Evolutionary conservation across 2,888 invertebrate genomes (phyloP).

Genomic region (Caenorhabditis imperialis): DNA sequence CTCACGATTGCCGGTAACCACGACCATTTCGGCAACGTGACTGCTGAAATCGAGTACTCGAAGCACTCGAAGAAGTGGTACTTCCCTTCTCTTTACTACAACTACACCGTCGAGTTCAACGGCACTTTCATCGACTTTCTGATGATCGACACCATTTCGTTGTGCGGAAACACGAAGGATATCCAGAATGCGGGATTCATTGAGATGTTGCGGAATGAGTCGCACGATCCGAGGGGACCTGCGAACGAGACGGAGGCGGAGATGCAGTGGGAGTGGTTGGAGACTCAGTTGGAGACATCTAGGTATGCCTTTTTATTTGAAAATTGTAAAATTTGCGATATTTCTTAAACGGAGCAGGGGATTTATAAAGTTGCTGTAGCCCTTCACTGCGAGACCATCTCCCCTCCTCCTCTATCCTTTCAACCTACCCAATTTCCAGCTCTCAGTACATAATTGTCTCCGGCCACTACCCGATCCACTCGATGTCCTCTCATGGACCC

Average conservation of each 20-base stretch:
- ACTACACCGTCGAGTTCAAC: constrained; percentile 74
- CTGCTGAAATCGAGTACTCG: constrained; percentile 80
- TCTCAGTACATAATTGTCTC: constrained; percentile 80
- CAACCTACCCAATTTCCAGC: no score
- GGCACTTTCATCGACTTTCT: constrained; percentile 78
- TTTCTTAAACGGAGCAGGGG: no score
- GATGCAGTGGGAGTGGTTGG: constrained; percentile 79
- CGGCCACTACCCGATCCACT: constrained; percentile 80
- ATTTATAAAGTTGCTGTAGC: no score
- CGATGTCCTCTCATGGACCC: constrained; percentile 80
- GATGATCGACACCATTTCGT: constrained; percentile 80
- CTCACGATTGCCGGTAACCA: constrained; percentile 81
- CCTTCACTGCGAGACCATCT: no score
- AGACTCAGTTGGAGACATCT: constrained; percentile 71
- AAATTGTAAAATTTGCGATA: no score
- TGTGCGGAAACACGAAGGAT: constrained; percentile 79
- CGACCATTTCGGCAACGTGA: constrained; percentile 81
- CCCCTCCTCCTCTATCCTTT: no score
- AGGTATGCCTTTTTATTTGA: no score
- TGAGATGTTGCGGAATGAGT: constrained; percentile 63
- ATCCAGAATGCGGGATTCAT: constrained; percentile 62
- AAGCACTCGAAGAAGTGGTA: constrained; percentile 75
- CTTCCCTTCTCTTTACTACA: constrained; percentile 80
- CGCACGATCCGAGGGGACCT: constrained; percentile 64
- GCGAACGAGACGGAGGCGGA: constrained; percentile 67